Base-by-base conservation (phyloP, 2,797 vertebrate genomes). In the Crenuchus spilurus region DNA sequence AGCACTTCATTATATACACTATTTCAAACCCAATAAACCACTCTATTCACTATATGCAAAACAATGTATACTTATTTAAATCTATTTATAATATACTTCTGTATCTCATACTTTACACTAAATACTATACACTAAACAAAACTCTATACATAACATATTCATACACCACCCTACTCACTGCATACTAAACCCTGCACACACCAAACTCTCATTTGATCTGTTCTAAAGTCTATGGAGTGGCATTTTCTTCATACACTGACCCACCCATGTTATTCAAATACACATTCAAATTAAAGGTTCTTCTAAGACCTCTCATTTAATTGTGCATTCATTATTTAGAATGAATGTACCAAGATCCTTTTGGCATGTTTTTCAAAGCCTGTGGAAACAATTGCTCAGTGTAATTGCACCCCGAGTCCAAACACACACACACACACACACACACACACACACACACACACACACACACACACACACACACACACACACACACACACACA, bases 361-460 rank as follows among this genome's bases (percentile, higher is more conserved):
- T 42, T 24, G 18, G 18, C 13, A 14, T 35, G 49, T 62, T 64
- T 44, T 62, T 49, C 20, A 49, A 55, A 64, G 37, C n/a, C 30
- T 18, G 20, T 20, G 51, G 61, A 74, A 74, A 65, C 49, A 57
- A 57, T 48, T 37, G 61, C 58, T 52, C 39, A 13, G 51, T 66
- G 61, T 74, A 74, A 72, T 64, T 72, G 61, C 60, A 31, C 22
- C 60, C 46, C 6, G 8, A 49, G 58, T 72, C 58, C n/a, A 20
- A 3, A n/a, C 30, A 9, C 14, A 28, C 22, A 24, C 31, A 13
- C 31, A 18, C 24, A 11, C 51, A 28, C 51, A 46, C 48, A 24
- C 65, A n/a, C 13, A 9, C 37, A 20, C 41, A 31, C 16, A 11
- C 62, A 13, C 42, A 33, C 42, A 35, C 26, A 31, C 26, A 48